Conservation (phyloP, 2,888 invertebrate species). For the Eupithecia centaureata region DNA sequence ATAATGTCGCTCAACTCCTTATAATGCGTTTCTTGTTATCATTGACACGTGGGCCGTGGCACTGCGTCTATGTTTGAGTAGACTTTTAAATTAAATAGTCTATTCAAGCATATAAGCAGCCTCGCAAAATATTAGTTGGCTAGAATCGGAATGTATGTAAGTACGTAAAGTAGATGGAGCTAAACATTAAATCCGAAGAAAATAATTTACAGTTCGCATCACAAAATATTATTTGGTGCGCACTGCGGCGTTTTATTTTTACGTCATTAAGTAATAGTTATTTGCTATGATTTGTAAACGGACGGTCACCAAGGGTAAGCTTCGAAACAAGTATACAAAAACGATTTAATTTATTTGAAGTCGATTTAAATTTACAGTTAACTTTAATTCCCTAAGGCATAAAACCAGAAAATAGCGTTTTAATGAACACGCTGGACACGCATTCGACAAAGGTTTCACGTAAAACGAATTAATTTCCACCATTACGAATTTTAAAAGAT, state of each 20-base stretch:
- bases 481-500: conserved; percentile 13
- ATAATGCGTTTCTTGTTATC: conserved; percentile 64
- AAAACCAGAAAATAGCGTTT: not conserved
- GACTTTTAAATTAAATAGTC: conserved; percentile 28
- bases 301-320: not conserved
- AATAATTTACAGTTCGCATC: not conserved
- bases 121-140: conserved; percentile 32
- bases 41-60: conserved; percentile 55
- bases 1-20: conserved; percentile 54
- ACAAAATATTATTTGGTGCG: not conserved
- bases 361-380: not conserved
- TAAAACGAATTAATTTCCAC: conserved; percentile 21
- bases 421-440: conserved; percentile 8
- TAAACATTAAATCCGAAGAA: conserved; percentile 3
- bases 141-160: conserved; percentile 28
- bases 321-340: not conserved
- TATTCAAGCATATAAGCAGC: conserved; percentile 31
- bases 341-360: not conserved
- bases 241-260: not conserved
- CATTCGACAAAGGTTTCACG: conserved; percentile 19
- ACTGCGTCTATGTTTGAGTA: conserved; percentile 43
- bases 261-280: not conserved
- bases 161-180: conserved; percentile 12
- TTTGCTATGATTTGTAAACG: not conserved
- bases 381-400: not conserved